Evolutionary conservation across 2,797 vertebrate genomes (phyloP).

Genomic region (Denticeps clupeoides): DNA sequence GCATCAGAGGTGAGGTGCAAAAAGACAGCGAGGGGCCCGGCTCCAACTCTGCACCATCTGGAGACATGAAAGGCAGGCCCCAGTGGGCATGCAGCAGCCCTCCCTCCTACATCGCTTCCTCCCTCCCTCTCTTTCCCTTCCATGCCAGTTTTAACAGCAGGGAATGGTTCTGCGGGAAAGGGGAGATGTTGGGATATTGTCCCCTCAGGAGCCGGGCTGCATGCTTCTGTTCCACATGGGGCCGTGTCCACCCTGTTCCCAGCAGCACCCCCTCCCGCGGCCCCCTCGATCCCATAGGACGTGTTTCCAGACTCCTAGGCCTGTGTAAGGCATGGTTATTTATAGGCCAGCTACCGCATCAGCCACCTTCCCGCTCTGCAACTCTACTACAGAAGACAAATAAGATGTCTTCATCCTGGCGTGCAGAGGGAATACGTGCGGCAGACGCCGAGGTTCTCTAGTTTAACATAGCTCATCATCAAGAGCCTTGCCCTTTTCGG

Average conservation of each 20-base stretch:
- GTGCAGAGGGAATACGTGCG: not conserved
- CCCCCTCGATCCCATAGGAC: too few relatives aligned
- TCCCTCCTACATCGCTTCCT: slow-evolving; percentile 5
- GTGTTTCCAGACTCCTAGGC: too few relatives aligned
- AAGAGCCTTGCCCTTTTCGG: too few relatives aligned
- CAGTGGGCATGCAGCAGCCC: slow-evolving; percentile 19
- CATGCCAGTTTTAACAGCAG: slow-evolving; percentile 19
- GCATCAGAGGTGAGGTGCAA: slow-evolving; percentile 33
- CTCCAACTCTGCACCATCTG: slow-evolving; percentile 39
- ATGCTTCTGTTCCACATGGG: too few relatives aligned
- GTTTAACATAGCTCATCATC: not conserved
- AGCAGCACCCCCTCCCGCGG: slow-evolving; percentile 25
- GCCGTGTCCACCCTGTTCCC: too few relatives aligned
- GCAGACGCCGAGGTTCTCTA: not conserved
- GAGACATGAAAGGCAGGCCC: slow-evolving; percentile 37
- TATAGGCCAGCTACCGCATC: slow-evolving; percentile 53
- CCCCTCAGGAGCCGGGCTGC: too few relatives aligned
- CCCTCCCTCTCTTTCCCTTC: slow-evolving; percentile 16
- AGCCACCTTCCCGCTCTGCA: slow-evolving; percentile 43
- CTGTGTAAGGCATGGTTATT: slow-evolving; percentile 48
- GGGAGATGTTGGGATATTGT: not conserved
- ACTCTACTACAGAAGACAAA: too few relatives aligned
- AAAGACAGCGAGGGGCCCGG: slow-evolving; percentile 34
- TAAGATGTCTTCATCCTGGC: not conserved
- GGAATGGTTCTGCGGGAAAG: not conserved